Percentiles rank a stretch among this genome's conserved stretches.
These are phyloP conservation scores for Heterodera schachtii DNA, from an alignment of 1,140 invertebrate species.

Conservation along the genomic window DNA sequence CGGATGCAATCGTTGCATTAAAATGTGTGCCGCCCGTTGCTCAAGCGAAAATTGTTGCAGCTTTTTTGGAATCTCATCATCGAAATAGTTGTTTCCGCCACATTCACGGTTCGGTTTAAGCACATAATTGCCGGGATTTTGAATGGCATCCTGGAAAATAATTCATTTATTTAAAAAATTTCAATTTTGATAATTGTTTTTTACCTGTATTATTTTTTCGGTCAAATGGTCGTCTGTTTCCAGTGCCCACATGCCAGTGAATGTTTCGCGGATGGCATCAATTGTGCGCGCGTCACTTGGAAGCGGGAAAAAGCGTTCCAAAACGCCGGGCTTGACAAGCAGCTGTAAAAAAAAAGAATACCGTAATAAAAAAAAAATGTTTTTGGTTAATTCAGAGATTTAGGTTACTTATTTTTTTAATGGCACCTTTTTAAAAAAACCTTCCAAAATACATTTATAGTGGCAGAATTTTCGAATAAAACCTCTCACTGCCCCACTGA, in stretches of 20 bases:
- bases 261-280: neutral
- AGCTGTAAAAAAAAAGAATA: too few species aligned
- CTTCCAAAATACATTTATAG: too few species aligned
- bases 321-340: neutral
- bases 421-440: too few species aligned
- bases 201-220: neutral
- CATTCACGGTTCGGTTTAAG: neutral
- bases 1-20: conserved; percentile 5
- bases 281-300: neutral
- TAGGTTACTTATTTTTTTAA: too few species aligned
- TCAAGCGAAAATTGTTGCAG: neutral
- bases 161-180: neutral
- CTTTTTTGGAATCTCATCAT: neutral
- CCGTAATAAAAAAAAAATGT: too few species aligned
- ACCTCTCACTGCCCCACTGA: too few species aligned
- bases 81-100: neutral
- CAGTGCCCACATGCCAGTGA: neutral
- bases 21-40: neutral
- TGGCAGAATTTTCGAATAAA: too few species aligned
- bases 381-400: too few species aligned
- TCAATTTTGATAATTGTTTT: neutral
- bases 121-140: neutral
- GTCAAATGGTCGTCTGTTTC: neutral
- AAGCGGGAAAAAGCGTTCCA: neutral
- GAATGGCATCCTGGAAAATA: neutral